phyloP scores from a whole-genome alignment of 2,888 invertebrate genomes.

The Cryptus viduatorius region DNA sequence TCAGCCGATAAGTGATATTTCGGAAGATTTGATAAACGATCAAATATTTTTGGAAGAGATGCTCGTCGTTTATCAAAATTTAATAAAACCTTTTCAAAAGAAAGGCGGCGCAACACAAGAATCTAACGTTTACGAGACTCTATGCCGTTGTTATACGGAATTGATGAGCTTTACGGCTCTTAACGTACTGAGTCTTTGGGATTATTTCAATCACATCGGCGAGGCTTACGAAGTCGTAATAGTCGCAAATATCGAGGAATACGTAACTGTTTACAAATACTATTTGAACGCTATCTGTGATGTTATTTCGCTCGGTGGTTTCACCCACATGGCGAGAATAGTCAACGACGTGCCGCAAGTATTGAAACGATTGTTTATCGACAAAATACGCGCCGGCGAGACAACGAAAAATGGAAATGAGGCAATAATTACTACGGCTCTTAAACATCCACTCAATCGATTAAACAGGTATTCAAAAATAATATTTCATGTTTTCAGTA shows the following conservation, averaged over 20 bases:
- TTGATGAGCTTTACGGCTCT: constrained; percentile 89
- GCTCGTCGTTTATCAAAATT: constrained; percentile 87
- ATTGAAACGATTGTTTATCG: constrained; percentile 87
- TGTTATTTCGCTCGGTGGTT: constrained; percentile 90
- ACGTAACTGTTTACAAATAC: constrained; percentile 89
- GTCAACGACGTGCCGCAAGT: constrained; percentile 87
- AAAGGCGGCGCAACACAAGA: constrained; percentile 87
- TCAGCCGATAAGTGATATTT: constrained; percentile 75
- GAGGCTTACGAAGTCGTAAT: constrained; percentile 89
- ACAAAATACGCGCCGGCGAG: constrained; percentile 87
- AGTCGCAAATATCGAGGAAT: constrained; percentile 90
- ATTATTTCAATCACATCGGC: constrained; percentile 89
- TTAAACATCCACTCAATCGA: constrained; percentile 88
- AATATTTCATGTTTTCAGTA: no score
- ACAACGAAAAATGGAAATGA: constrained; percentile 87
- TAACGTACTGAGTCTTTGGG: constrained; percentile 89
- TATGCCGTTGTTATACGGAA: constrained; percentile 90
- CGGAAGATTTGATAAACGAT: constrained; percentile 86
- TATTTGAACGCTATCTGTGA: constrained; percentile 91
- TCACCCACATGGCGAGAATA: constrained; percentile 88
- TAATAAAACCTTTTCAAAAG: constrained; percentile 89
- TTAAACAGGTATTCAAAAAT: constrained; percentile 83
- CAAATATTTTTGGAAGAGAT: constrained; percentile 91
- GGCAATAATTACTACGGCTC: constrained; percentile 87
- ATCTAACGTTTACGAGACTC: constrained; percentile 88